Conservation (phyloP, 2,888 invertebrate species). For the Plagiodera versicolora region DNA sequence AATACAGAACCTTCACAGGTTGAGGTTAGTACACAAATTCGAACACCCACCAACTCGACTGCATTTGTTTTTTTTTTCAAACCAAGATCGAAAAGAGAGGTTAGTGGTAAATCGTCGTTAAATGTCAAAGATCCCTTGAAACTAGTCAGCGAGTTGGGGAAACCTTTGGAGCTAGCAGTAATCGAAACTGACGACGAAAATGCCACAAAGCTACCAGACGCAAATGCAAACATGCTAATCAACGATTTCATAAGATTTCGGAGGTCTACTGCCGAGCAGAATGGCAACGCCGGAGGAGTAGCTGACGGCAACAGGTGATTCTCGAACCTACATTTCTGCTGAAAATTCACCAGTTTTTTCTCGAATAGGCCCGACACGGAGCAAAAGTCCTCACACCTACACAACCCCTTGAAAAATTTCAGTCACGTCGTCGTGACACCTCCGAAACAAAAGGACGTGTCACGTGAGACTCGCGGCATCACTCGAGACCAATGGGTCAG, state of each 20-base stretch:
- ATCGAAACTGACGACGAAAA: slow-evolving; percentile 30
- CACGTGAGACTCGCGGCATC: slow-evolving; percentile 61
- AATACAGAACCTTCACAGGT: background rate
- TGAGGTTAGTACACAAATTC: slow-evolving; percentile 11
- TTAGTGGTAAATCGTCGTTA: background rate
- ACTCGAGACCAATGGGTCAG: slow-evolving; percentile 66
- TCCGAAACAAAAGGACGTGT: slow-evolving; percentile 23
- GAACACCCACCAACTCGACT: too few relatives aligned
- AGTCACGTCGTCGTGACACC: slow-evolving; percentile 24
- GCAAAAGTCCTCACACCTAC: background rate
- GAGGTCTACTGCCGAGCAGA: slow-evolving; percentile 28
- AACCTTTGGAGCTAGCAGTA: slow-evolving; percentile 41
- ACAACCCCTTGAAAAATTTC: background rate
- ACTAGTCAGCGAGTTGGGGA: slow-evolving; percentile 36
- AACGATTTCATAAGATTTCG: slow-evolving; percentile 51
- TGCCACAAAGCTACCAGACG: background rate
- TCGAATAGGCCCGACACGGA: slow-evolving; percentile 38
- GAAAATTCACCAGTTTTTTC: too few relatives aligned
- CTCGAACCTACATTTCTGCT: too few relatives aligned
- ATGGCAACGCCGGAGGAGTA: slow-evolving; percentile 19
- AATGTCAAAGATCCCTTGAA: slow-evolving; percentile 28
- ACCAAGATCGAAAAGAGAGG: background rate
- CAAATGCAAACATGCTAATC: slow-evolving; percentile 33
- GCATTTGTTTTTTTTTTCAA: too few relatives aligned
- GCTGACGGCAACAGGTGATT: background rate